Conservation (phyloP, 1,140 invertebrate genomes). For the Dreissena rostriformis region DNA sequence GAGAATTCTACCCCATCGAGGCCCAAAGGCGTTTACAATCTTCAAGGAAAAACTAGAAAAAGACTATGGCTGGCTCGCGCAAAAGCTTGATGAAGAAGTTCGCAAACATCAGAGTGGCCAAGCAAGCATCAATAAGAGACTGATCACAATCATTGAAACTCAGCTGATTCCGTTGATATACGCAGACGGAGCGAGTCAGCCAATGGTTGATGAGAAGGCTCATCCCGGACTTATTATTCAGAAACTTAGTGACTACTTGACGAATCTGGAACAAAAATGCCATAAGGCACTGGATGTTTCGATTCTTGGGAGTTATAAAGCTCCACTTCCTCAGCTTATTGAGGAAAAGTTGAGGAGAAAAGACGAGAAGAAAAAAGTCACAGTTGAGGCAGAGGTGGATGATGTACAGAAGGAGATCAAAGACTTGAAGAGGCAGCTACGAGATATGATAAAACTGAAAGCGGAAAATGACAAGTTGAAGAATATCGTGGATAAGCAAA, state of each 20-base stretch:
- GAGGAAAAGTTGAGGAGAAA: conserved; percentile 28
- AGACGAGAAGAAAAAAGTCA: conserved; percentile 14
- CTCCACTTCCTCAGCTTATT: conserved; percentile 42
- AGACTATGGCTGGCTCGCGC: conserved; percentile 43
- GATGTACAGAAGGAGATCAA: conserved; percentile 43
- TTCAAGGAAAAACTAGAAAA: conserved; percentile 52
- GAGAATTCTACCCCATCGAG: conserved; percentile 36
- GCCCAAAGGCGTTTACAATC: conserved; percentile 47
- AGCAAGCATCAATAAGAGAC: conserved; percentile 47
- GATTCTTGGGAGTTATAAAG: conserved; percentile 20
- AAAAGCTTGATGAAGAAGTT: conserved; percentile 47
- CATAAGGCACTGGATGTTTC: conserved; percentile 46
- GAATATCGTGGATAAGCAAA: conserved; percentile 39
- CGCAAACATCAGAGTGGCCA: conserved; percentile 53
- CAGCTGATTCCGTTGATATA: conserved; percentile 46
- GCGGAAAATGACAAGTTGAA: conserved; percentile 50
- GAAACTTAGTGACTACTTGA: conserved; percentile 40
- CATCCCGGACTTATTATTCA: conserved; percentile 51
- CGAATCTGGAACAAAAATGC: conserved; percentile 34
- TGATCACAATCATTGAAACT: conserved; percentile 29
- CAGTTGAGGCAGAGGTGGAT: background rate
- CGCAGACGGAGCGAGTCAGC: background rate
- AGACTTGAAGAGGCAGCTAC: conserved; percentile 49
- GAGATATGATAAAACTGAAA: conserved; percentile 33
- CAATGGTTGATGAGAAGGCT: conserved; percentile 33